A percentile compares a stretch with the other conserved stretches of the same genome.
Conservation (phyloP, 2,113 vertebrate species). For the Perognathus longimembris region DNA sequence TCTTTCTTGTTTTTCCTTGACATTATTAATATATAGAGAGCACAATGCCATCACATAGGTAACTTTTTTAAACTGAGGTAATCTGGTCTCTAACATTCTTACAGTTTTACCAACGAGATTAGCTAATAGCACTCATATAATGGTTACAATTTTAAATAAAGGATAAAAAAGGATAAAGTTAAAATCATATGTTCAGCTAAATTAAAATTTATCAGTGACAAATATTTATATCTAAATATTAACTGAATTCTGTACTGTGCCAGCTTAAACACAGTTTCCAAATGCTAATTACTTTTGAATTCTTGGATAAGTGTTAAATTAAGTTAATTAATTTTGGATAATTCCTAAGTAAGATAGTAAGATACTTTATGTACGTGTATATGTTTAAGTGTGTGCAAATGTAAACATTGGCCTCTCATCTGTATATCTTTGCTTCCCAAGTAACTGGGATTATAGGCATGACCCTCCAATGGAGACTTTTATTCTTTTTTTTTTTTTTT, state of each 20-base stretch:
- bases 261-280: not conserved
- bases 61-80: not conserved
- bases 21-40: not conserved
- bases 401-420: too few relatives aligned
- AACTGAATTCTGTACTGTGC: not conserved
- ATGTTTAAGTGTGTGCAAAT: not conserved
- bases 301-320: not conserved
- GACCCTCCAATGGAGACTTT: not conserved
- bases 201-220: not conserved
- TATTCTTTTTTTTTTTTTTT: too few relatives aligned
- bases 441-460: too few relatives aligned
- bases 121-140: not conserved
- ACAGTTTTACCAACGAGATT: slow-evolving; percentile 6
- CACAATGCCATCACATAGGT: not conserved
- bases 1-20: not conserved
- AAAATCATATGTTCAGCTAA: slow-evolving; percentile 23
- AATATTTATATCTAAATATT: not conserved
- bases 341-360: slow-evolving; percentile 23
- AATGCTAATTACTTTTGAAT: slow-evolving; percentile 24
- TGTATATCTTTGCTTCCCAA: too few relatives aligned
- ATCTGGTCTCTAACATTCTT: not conserved
- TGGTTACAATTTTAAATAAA: not conserved
- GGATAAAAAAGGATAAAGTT: not conserved
- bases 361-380: not conserved
- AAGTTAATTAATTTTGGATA: not conserved